Percentiles rank a stretch among this genome's conserved stretches.
These are phyloP conservation scores for Xiphophorus maculatus DNA, from an alignment of 2,113 vertebrate species.

Conservation along the genomic window DNA sequence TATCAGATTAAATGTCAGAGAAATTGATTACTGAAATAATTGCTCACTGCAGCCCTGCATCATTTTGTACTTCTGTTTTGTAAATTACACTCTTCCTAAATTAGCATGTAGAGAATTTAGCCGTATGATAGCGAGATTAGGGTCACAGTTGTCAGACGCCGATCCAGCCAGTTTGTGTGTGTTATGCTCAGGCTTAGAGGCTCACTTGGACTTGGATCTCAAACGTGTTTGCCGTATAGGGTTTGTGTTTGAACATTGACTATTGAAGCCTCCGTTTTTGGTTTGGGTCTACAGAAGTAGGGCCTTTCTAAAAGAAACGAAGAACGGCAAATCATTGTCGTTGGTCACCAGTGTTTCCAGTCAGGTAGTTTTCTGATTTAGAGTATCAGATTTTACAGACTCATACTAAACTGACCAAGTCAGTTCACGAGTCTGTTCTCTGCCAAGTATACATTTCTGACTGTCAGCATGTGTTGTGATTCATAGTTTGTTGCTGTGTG, in stretches of 20 bases:
- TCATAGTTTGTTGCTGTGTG: neutral
- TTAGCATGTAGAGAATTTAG: no score
- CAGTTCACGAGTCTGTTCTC: neutral
- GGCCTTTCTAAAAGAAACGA: neutral
- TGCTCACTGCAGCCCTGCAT: neutral
- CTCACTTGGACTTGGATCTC: neutral
- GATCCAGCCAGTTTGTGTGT: neutral
- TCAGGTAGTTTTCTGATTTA: no score
- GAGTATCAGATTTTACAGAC: neutral
- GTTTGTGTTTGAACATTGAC: neutral
- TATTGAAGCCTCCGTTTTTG: neutral
- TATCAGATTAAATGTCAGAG: no score
- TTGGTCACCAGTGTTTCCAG: no score
- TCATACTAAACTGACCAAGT: neutral
- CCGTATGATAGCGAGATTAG: neutral
- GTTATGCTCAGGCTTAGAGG: neutral
- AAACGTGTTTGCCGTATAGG: conserved; percentile 26
- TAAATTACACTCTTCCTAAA: neutral
- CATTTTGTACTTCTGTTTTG: neutral
- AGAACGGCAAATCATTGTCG: no score
- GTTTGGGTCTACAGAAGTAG: neutral
- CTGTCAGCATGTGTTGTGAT: neutral
- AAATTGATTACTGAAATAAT: neutral
- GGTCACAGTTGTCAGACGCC: neutral
- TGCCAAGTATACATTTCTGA: neutral